Conservation (phyloP, 2,888 invertebrate species). For the Lepidocyrtoides sp. region DNA sequence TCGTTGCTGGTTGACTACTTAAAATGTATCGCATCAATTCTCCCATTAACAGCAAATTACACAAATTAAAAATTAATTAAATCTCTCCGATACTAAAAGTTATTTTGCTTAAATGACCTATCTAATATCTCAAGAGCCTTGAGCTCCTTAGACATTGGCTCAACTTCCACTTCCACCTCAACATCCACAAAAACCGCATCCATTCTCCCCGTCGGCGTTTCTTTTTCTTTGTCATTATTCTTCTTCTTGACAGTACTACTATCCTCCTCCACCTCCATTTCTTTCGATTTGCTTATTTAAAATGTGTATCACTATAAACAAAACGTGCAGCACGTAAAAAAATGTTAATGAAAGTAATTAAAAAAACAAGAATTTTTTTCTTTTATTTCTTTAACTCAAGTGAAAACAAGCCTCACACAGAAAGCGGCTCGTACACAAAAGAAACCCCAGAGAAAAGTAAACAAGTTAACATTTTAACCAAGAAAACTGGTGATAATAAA, state of each 20-base stretch:
- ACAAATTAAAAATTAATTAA: neutral
- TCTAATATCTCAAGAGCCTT: conserved; percentile 59
- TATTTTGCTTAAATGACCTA: conserved; percentile 46
- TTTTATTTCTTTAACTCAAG: neutral
- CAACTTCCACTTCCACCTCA: conserved; percentile 63
- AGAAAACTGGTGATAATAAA: neutral
- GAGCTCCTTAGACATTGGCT: conserved; percentile 61
- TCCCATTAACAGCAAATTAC: neutral
- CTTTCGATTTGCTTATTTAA: neutral
- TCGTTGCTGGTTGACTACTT: neutral
- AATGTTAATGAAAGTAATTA: conserved; percentile 20
- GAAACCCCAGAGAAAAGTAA: neutral
- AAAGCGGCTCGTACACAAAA: neutral
- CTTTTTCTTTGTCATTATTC: neutral
- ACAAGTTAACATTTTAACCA: neutral
- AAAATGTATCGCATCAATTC: conserved; percentile 4
- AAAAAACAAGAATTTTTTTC: neutral
- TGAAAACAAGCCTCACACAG: neutral
- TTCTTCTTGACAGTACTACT: no score
- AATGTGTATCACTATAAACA: neutral
- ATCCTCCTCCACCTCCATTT: conserved; percentile 1
- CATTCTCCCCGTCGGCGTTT: conserved; percentile 16
- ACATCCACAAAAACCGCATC: conserved; percentile 64
- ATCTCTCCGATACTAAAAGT: neutral
- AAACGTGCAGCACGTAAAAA: neutral